Evolutionary conservation across 2,797 vertebrate species (phyloP), one percentile per base, ranked within the genome.

Genomic region (Discoglossus pictus): DNA sequence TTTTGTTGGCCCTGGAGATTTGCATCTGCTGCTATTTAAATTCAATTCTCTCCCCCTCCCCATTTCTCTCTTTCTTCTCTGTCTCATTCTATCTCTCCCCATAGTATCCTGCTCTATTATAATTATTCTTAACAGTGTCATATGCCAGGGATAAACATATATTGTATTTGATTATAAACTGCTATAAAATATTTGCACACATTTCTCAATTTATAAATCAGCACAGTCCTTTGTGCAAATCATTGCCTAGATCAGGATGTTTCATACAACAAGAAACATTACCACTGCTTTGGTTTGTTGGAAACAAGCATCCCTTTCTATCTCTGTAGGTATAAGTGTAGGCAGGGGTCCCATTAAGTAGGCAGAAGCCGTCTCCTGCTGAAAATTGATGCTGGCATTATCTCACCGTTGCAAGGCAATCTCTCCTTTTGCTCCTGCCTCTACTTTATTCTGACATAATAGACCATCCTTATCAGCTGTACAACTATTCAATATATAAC

Each of bases 361-460:
- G 6, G 2, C 25, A 35, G 10, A 53, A 11, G 52, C 15, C 21
- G 36, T 47, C 13, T 36, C 24, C 43, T 2, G 8, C 17, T 38
- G 38, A 40, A 63, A 39, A 27, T 39, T 42, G 36, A 40, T 46
- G 51, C 24, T 11, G 0, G 4, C 21, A 1, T 39, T 48, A 12
- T 73, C 56, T 69, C 42, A 38, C 39, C 34, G 21, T 66, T 35
- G 18, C 20, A 25, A 24, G 31, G 65, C 20, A 61, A n/a, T 55
- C 35, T 15, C 27, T 47, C 20, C 51, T 11, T 35, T 38, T 34
- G 10, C 58, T 43, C 20, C 39, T 44, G 25, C 20, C 15, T 46
- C 34, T 13, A 23, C 21, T 12, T 13, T 20, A 51, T 40, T 25
- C 15, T 53, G 21, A 18, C 31, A 54, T n/a, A 39, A 56, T 58